Evolutionary conservation across 2,797 vertebrate genomes (phyloP).

Genomic region (Parauchenoglanis punctatus): DNA sequence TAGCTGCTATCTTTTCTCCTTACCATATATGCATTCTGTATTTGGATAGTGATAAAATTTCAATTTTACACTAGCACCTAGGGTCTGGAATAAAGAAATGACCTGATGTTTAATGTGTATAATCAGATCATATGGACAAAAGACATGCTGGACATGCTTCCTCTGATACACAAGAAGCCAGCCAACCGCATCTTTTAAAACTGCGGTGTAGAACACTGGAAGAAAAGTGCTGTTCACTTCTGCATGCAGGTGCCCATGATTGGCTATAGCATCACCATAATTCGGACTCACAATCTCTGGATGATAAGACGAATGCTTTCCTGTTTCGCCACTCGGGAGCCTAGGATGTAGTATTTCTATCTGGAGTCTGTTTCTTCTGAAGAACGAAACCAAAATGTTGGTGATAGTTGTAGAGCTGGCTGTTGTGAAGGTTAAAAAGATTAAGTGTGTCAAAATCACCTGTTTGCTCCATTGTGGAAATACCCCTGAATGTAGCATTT

Average conservation of each 20-base stretch:
- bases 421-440: not conserved
- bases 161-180: no score
- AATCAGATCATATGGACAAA: not conserved
- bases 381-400: not conserved
- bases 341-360: not conserved
- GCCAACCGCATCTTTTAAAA: not conserved
- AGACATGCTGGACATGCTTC: no score
- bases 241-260: not conserved
- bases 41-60: not conserved
- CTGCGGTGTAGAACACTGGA: not conserved
- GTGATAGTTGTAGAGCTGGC: not conserved
- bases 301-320: not conserved
- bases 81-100: not conserved
- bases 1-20: not conserved
- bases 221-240: not conserved
- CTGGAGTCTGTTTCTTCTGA: not conserved
- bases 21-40: not conserved
- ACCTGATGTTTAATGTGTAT: not conserved
- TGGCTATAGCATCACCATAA: not conserved
- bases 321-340: not conserved
- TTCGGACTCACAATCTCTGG: not conserved
- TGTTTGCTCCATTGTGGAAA: not conserved
- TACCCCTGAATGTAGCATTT: not conserved
- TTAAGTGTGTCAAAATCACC: not conserved
- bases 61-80: not conserved